phyloP scores from a whole-genome alignment of 2,888 invertebrate species.

The Patella pellucida region DNA sequence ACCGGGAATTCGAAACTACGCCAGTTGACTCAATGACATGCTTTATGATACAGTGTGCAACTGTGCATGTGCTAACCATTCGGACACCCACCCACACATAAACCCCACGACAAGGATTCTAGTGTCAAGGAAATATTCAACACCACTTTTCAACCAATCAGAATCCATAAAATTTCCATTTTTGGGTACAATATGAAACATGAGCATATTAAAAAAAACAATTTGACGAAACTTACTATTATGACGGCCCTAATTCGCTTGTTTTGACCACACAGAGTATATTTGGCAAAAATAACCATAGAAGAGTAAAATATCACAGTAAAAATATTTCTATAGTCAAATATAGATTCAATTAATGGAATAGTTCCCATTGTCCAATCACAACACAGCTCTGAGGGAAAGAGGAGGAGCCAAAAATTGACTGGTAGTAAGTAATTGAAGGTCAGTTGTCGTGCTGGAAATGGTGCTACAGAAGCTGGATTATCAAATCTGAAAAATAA shows the following conservation, averaged over 20 bases:
- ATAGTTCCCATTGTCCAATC: slow-evolving; percentile 99
- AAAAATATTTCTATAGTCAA: slow-evolving; percentile 85
- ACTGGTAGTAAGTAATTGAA: slow-evolving; percentile 92
- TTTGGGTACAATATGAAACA: no score
- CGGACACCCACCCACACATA: no score
- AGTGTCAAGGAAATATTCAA: no score
- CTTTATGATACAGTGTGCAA: no score
- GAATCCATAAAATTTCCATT: no score
- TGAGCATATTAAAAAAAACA: neutral
- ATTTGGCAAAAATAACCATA: slow-evolving; percentile 57
- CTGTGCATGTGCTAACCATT: no score
- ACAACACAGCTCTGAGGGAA: slow-evolving; percentile 92
- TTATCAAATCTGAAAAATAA: slow-evolving; percentile 86
- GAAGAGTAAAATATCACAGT: slow-evolving; percentile 80
- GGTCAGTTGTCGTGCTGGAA: slow-evolving; percentile 89
- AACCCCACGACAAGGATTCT: no score
- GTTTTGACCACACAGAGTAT: slow-evolving; percentile 49
- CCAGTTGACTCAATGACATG: no score
- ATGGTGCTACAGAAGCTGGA: slow-evolving; percentile 90
- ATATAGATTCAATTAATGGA: slow-evolving; percentile 84
- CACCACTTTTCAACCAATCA: no score
- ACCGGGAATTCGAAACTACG: no score
- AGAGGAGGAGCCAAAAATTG: slow-evolving; percentile 90
- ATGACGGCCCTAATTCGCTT: slow-evolving; percentile 76
- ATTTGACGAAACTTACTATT: slow-evolving; percentile 75